Evolutionary conservation across 2,113 vertebrate species (phyloP).

Genomic region (Mustela nigripes): DNA sequence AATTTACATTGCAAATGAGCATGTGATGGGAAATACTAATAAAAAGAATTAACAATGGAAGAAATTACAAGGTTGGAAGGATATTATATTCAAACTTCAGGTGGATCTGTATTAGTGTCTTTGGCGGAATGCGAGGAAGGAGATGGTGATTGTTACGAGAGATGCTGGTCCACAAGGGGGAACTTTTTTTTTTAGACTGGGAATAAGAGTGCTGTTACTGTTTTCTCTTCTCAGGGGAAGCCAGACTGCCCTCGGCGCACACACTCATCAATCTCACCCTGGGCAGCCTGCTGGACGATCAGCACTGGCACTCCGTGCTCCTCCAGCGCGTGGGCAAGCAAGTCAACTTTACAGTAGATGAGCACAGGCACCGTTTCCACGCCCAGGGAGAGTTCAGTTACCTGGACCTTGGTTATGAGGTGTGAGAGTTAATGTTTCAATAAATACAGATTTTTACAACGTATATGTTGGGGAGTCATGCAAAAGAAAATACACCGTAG

Average conservation of each 20-base stretch:
- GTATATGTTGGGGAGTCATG: not conserved
- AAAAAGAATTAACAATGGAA: conserved; percentile 64
- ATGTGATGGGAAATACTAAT: conserved; percentile 51
- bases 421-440: conserved; percentile 88
- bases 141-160: not conserved
- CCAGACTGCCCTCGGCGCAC: conserved; percentile 82
- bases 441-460: conserved; percentile 57
- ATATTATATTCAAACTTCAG: not conserved
- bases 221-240: conserved; percentile 87
- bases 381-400: conserved; percentile 89
- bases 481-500: not conserved
- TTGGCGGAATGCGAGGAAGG: not conserved
- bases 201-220: conserved; percentile 72
- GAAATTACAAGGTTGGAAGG: conserved; percentile 53
- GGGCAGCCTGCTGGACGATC: conserved; percentile 96
- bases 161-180: not conserved
- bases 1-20: conserved; percentile 70
- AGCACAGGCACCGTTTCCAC: conserved; percentile 90
- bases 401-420: conserved; percentile 93
- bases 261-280: conserved; percentile 86
- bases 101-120: not conserved
- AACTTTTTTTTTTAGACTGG: conserved; percentile 38
- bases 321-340: conserved; percentile 91
- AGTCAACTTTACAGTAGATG: conserved; percentile 96
- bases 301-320: conserved; percentile 95